Conservation (phyloP, 2,888 invertebrate species). For the Formica aserva region DNA sequence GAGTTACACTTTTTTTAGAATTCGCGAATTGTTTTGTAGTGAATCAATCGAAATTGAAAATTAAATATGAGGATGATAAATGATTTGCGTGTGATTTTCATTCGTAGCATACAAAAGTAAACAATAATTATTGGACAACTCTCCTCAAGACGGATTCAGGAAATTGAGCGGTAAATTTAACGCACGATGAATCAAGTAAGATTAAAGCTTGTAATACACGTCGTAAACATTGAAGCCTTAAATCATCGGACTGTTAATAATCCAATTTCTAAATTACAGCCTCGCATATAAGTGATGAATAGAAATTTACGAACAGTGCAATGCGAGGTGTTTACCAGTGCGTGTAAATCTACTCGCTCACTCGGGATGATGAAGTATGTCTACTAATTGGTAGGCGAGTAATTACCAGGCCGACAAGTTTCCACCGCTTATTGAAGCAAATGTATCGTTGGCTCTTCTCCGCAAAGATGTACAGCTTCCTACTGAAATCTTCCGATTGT, state of each 20-base stretch:
- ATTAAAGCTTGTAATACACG: slow-evolving; percentile 70
- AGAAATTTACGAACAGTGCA: slow-evolving; percentile 47
- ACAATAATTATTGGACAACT: not conserved
- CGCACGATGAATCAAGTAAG: slow-evolving; percentile 2
- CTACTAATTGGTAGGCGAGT: slow-evolving; percentile 66
- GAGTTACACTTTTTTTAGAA: not conserved
- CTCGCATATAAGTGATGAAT: slow-evolving; percentile 43
- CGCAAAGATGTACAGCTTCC: slow-evolving; percentile 90
- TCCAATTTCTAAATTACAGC: slow-evolving; percentile 46
- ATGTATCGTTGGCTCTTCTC: slow-evolving; percentile 91
- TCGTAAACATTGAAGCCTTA: slow-evolving; percentile 36
- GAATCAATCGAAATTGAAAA: not conserved
- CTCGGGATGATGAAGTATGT: slow-evolving; percentile 59
- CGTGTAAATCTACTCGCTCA: slow-evolving; percentile 58
- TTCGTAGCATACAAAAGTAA: not conserved
- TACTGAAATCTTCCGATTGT: slow-evolving; percentile 88
- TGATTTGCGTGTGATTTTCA: not conserved
- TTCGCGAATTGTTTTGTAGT: not conserved
- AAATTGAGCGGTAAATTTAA: slow-evolving; percentile 17
- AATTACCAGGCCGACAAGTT: slow-evolving; percentile 90
- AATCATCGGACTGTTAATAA: slow-evolving; percentile 32
- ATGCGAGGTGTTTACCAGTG: slow-evolving; percentile 47
- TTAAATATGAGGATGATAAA: not conserved
- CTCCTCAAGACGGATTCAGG: not conserved
- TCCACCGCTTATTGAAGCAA: slow-evolving; percentile 91